Evolutionary conservation across 2,797 vertebrate genomes (phyloP).

Genomic region (Acestrorhynchus altus): DNA sequence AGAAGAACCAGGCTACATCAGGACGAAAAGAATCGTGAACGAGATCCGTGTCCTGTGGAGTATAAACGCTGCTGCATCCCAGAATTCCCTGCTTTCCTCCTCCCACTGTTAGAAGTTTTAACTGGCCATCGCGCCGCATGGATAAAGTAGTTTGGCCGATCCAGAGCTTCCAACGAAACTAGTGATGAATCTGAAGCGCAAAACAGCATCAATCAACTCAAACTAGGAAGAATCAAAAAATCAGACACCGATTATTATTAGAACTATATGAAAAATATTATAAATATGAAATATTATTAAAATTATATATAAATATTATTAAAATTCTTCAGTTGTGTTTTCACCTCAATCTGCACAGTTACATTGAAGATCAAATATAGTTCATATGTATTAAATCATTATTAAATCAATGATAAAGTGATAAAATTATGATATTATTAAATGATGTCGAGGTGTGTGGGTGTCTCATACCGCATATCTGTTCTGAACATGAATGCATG

Average conservation of each 20-base stretch:
- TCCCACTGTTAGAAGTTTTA: slow-evolving; percentile 88
- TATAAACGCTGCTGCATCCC: slow-evolving; percentile 85
- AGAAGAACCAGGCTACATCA: slow-evolving; percentile 87
- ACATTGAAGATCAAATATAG: too few relatives aligned
- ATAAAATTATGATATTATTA: too few relatives aligned
- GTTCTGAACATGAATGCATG: background rate
- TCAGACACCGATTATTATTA: too few relatives aligned
- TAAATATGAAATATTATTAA: too few relatives aligned
- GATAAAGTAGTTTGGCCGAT: slow-evolving; percentile 94
- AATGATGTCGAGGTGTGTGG: too few relatives aligned
- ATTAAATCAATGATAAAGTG: too few relatives aligned
- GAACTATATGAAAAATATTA: too few relatives aligned
- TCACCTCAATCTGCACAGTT: too few relatives aligned
- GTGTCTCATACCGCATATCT: background rate
- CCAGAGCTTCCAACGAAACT: slow-evolving; percentile 89
- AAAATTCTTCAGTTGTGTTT: too few relatives aligned
- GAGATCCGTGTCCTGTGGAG: slow-evolving; percentile 87
- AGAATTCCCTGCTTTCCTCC: slow-evolving; percentile 78
- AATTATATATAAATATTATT: too few relatives aligned
- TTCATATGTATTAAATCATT: too few relatives aligned
- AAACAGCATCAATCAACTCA: background rate
- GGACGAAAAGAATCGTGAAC: too few relatives aligned
- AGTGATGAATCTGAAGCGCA: slow-evolving; percentile 82
- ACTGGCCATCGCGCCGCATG: slow-evolving; percentile 72
- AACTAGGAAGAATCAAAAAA: background rate